Conservation (phyloP, 2,113 vertebrate genomes). For the Neoarius graeffei region DNA sequence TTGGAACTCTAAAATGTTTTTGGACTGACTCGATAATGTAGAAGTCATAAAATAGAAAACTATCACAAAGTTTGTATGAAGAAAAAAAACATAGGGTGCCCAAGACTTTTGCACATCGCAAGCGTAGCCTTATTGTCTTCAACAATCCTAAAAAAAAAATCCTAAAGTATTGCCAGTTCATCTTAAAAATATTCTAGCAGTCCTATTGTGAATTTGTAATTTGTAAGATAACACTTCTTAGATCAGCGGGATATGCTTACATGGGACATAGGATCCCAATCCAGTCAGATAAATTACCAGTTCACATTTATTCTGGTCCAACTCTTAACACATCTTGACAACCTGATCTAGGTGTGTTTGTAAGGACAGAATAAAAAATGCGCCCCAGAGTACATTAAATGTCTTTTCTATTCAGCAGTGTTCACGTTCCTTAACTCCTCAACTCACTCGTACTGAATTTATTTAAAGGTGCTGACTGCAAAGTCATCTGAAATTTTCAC, state of each 20-base stretch:
- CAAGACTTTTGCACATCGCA: neutral
- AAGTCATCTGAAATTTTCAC: no score
- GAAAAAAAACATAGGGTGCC: no score
- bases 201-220: no score
- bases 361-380: neutral
- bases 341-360: neutral
- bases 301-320: neutral
- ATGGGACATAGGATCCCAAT: neutral
- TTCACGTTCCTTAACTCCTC: neutral
- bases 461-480: neutral
- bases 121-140: neutral
- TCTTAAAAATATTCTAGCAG: neutral
- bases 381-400: neutral
- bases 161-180: neutral
- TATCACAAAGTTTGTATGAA: no score
- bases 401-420: neutral
- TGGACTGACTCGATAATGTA: no score
- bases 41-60: no score
- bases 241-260: neutral
- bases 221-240: neutral
- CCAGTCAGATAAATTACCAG: neutral
- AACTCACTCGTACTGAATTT: neutral
- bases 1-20: no score
- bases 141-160: neutral
- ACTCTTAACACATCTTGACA: neutral